phyloP scores from a whole-genome alignment of 2,888 invertebrate genomes.

The Sthenelais limicola region DNA sequence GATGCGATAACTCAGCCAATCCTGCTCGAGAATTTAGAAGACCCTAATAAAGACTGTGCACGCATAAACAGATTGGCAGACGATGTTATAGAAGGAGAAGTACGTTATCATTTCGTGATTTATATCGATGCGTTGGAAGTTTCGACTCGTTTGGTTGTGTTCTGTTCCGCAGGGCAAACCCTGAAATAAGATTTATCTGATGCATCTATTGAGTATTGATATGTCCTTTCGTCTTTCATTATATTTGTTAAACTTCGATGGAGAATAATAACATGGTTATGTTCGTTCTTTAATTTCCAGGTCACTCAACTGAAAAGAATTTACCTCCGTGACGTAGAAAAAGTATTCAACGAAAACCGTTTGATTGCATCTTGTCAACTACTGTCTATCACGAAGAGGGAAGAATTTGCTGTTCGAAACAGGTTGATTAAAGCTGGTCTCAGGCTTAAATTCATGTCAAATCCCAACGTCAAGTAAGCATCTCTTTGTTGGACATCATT shows the following conservation, averaged over 20 bases:
- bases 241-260: not conserved
- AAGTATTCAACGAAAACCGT: constrained; percentile 23
- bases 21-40: constrained; percentile 36
- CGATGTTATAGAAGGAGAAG: too few species aligned
- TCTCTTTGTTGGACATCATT: not conserved
- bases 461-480: constrained; percentile 21
- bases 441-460: constrained; percentile 8
- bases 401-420: constrained; percentile 17
- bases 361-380: constrained; percentile 40
- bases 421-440: constrained; percentile 33
- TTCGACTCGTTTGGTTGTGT: too few species aligned
- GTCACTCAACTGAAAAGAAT: constrained; percentile 42
- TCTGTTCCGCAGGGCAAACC: too few species aligned
- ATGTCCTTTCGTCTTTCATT: too few species aligned
- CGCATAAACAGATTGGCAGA: not conserved
- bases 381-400: constrained; percentile 9
- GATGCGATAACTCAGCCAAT: constrained; percentile 44
- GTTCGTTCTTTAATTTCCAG: constrained; percentile 28
- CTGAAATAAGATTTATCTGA: too few species aligned
- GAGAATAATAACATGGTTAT: not conserved
- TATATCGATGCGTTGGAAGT: too few species aligned
- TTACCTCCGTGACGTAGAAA: constrained; percentile 35
- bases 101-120: too few species aligned
- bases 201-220: too few species aligned
- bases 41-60: constrained; percentile 22